Percentiles rank a stretch among this genome's conserved stretches.
Conservation (phyloP, 2,113 vertebrate genomes). For the Odocoileus hemionus region DNA sequence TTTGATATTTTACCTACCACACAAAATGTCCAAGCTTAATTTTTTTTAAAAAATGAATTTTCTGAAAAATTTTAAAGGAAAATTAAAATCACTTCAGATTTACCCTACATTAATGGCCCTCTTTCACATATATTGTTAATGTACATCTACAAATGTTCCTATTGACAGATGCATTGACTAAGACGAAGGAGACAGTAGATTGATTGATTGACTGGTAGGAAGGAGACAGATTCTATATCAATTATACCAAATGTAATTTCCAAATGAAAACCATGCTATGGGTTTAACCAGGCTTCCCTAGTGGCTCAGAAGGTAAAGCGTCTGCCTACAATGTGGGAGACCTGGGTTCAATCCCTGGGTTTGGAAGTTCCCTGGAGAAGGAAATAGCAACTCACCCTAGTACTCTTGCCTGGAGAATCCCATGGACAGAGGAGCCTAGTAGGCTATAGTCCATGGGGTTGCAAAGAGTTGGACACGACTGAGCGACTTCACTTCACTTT, state of each 20-base stretch:
- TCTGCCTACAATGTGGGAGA: neutral
- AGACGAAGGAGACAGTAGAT: neutral
- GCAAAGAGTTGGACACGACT: neutral
- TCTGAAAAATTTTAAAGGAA: neutral
- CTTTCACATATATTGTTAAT: neutral
- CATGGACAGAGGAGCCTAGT: neutral
- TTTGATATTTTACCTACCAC: neutral
- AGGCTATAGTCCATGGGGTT: neutral
- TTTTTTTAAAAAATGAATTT: neutral
- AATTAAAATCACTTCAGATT: neutral
- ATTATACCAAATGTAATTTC: neutral
- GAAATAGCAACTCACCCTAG: fast-evolving
- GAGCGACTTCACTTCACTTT: neutral
- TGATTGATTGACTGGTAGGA: neutral
- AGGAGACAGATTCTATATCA: neutral
- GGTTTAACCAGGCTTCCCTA: neutral
- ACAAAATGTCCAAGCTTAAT: neutral
- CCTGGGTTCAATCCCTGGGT: neutral
- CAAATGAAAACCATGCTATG: neutral
- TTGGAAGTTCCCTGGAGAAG: neutral
- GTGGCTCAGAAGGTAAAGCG: neutral
- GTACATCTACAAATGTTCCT: neutral
- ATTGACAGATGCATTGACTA: neutral
- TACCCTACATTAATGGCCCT: neutral
- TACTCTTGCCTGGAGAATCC: neutral